These are phyloP conservation scores for Dinoponera quadriceps DNA, from an alignment of 1,140 invertebrate species.

Conservation along the genomic window DNA sequence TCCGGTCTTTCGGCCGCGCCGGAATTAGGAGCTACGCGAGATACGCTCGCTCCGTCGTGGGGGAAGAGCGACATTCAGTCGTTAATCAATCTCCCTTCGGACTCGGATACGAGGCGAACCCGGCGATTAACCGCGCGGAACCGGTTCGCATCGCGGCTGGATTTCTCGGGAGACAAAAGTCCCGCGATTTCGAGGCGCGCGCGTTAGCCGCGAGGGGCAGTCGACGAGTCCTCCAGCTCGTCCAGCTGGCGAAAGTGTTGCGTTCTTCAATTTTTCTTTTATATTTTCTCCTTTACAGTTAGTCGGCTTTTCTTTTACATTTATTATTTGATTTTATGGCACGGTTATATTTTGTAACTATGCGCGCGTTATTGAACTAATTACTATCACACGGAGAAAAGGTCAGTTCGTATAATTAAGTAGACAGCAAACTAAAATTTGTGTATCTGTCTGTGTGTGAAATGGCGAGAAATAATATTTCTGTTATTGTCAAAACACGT, in stretches of 20 bases:
- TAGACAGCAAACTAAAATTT: no score
- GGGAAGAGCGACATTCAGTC: conserved; percentile 59
- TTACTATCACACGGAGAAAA: no score
- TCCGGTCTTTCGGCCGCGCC: not conserved
- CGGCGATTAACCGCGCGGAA: conserved; percentile 48
- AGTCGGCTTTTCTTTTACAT: no score
- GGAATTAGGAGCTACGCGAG: conserved; percentile 2
- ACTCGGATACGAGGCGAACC: conserved; percentile 18
- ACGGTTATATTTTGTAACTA: no score
- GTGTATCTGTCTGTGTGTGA: no score
- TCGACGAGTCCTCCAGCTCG: no score
- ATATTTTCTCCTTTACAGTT: not conserved
- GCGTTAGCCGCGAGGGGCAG: conserved; percentile 37
- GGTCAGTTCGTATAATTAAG: no score
- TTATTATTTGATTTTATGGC: no score
- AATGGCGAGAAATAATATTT: no score
- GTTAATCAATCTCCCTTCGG: conserved; percentile 45
- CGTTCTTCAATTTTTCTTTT: not conserved
- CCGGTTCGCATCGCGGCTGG: conserved; percentile 66
- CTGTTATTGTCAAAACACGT: no score
- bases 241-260: conserved; percentile 16
- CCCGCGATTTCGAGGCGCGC: conserved; percentile 35
- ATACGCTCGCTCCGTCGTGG: no score
- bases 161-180: conserved; percentile 51
- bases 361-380: no score